phyloP scores from a whole-genome alignment of 2,888 invertebrate species.

The Mechanitis messenoides region DNA sequence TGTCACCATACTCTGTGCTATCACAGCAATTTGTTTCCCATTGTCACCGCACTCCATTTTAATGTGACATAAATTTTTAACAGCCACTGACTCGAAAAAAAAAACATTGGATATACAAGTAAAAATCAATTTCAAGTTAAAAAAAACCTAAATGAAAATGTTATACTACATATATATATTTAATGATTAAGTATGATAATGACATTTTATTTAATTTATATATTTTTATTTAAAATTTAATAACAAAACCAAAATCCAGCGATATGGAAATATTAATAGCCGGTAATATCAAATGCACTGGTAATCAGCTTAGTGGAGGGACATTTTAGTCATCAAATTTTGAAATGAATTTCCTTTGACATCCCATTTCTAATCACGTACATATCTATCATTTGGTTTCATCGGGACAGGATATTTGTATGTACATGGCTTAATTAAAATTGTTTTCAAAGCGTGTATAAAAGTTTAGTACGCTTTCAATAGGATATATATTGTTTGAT shows the following conservation, averaged over 20 bases:
- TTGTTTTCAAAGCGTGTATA: neutral
- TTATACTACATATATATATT: too few relatives aligned
- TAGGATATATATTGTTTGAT: conserved; percentile 2
- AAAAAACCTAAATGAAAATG: too few relatives aligned
- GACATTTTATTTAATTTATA: too few relatives aligned
- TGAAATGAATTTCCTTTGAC: conserved; percentile 15
- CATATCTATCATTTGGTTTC: conserved; percentile 4
- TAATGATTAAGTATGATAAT: too few relatives aligned
- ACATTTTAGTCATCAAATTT: conserved; percentile 11
- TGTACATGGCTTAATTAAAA: conserved; percentile 5
- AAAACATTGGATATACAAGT: too few relatives aligned
- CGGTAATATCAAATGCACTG: conserved; percentile 10
- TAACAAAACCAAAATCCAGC: neutral
- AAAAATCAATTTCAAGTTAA: too few relatives aligned
- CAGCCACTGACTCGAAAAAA: too few relatives aligned
- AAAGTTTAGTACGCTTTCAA: conserved; percentile 5
- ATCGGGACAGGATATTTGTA: conserved; percentile 1
- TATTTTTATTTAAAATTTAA: too few relatives aligned
- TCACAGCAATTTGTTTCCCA: too few relatives aligned
- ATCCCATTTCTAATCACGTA: conserved; percentile 1
- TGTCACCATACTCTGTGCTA: too few relatives aligned
- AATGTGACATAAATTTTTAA: too few relatives aligned
- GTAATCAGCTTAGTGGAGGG: conserved; percentile 10
- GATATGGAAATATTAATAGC: conserved; percentile 5
- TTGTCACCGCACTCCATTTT: too few relatives aligned